Percentiles rank a stretch among this genome's conserved stretches.
Evolutionary conservation across 2,113 vertebrate genomes (phyloP).

Genomic region (Scomber japonicus): DNA sequence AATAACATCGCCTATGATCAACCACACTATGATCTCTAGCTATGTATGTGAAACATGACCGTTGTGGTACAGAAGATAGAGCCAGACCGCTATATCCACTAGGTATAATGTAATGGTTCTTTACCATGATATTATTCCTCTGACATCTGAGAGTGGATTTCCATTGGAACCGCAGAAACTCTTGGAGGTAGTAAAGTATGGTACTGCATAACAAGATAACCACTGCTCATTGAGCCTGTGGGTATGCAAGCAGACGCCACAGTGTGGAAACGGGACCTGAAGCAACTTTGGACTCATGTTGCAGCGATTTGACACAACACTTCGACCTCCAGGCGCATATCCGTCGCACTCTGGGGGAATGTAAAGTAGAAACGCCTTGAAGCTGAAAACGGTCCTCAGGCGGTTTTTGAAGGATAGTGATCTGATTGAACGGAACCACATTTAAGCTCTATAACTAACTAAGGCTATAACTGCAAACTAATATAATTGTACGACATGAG

Average conservation of each 20-base stretch:
- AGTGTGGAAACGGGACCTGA: constrained; percentile 50
- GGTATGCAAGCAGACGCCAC: constrained; percentile 42
- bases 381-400: constrained; percentile 26
- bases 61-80: neutral
- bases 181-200: constrained; percentile 28
- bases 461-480: neutral
- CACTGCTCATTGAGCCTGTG: constrained; percentile 34
- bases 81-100: constrained; percentile 25
- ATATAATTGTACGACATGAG: constrained; percentile 26
- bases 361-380: constrained; percentile 24
- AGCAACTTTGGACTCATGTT: constrained; percentile 48
- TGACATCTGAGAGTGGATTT: constrained; percentile 39
- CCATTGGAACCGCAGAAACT: constrained; percentile 37
- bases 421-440: constrained; percentile 27
- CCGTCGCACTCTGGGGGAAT: constrained; percentile 24
- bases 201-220: constrained; percentile 49
- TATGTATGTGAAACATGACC: constrained; percentile 33
- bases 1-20: constrained; percentile 28
- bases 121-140: constrained; percentile 10
- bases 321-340: constrained; percentile 27
- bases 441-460: constrained; percentile 22
- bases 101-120: constrained; percentile 3
- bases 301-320: constrained; percentile 56
- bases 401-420: constrained; percentile 14
- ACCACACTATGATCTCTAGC: constrained; percentile 19